Base-by-base conservation (phyloP, 2,113 vertebrate genomes). In the Gavialis gangeticus region DNA sequence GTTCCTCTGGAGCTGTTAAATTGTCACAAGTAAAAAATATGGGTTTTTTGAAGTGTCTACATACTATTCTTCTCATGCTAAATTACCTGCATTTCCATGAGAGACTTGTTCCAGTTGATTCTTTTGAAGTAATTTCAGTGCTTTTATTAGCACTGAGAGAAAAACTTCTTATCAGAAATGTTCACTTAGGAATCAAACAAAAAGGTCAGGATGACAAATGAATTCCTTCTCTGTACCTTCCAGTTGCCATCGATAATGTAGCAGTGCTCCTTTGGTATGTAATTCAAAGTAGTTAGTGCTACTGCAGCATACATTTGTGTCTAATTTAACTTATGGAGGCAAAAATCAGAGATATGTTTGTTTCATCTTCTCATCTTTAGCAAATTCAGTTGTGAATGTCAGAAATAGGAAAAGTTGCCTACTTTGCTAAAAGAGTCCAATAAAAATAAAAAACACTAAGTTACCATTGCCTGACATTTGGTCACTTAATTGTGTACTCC, bases 11-110 rank as follows among this genome's bases (percentile, higher is more conserved):
- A 83, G 24, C 58, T 78, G 37, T 80, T 93, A 69, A 85, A 88
- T 37, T 92, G 79, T 89, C 79, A 96, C 80, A 96, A 87, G 62
- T 58, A 88, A 93, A 95, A 87, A 91, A 90, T 88, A 94, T 37
- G 92, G 82, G 12, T 37, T 84, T 94, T 97, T 91, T 79, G 19
- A 91, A 81, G 91, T 91, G 75, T 89, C 55, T 90, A 58, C 79
- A 22, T 58, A 81, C 30, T 79, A 57, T 21, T 92, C 22, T 37
- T 54, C 30, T 94, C 3, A 1, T 81, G 84, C 75, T 63, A 85
- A 59, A 80, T 91, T 94, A 79, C 57, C 62, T 55, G 2, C 14
- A 76, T 77, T 87, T 94, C 37, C 56, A 22, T 46, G 22, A 79
- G 54, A 46, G 9, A 14, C 94, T 93, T 85, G 57, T 37, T 94